Base-by-base conservation (phyloP, 2,888 invertebrate genomes). In the Boloria euphrosyne region DNA sequence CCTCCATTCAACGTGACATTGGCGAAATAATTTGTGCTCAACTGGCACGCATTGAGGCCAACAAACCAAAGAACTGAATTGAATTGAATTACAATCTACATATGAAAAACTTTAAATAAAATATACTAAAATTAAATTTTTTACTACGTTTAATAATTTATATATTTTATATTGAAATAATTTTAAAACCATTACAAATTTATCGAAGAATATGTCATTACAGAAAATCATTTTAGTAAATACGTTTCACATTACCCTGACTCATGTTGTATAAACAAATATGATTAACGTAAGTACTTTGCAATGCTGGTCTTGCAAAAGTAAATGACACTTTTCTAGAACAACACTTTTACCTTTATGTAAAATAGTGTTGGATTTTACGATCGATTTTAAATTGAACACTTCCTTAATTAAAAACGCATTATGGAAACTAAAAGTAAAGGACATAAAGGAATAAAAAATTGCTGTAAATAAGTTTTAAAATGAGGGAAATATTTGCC, bases 311-410 rank as follows among this genome's bases (percentile, higher is more conserved):
- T 31, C 31, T 59, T 59, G 49, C 49, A 27, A 59, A 18, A 49
- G 59, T 59, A 16, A 59, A 59, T 59, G 47, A 59, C 49, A 49
- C 49, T 38, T 59, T 59, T 59, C 13, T 59, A 59, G 59, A 38
- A 38, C 59, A 59, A 49, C 16, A 46, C 44, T 57, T 44, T 16
- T 10, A 46, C 27, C 4, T 57, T 46, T 46, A 57, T 7, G 5
- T 58, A 0, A 59, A 38, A 31, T 49, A 1, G 10, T 38, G 31
- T 38, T 38, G 3, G 10, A 38, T 10, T 38, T 38, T 16, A 47
- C 49, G 49, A 59, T 31, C 4, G 31, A 27, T 49, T 47, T 16
- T 47, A 49, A 31, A 49, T 59, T 49, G 31, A 27, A 13, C 13
- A 47, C 31, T 59, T 59, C 49, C 58, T 59, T 13, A 14, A 49